Conservation (phyloP, 2,888 invertebrate species). For the Noctua janthina region DNA sequence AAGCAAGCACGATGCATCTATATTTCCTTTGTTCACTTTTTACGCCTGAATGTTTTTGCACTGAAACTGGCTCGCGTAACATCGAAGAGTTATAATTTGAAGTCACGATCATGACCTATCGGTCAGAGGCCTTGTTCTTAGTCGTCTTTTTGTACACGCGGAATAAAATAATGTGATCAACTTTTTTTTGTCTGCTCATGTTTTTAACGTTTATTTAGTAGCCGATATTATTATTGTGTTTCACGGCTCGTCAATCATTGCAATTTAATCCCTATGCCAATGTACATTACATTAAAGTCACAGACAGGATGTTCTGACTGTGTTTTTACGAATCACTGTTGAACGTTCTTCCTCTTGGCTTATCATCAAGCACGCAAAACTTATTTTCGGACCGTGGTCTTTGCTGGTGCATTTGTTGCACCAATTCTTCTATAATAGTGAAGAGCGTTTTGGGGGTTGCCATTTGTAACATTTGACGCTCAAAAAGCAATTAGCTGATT, state of each 20-base stretch:
- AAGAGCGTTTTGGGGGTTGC: not conserved
- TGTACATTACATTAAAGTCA: not conserved
- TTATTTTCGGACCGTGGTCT: not conserved
- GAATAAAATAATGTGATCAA: not conserved
- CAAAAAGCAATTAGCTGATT: not conserved
- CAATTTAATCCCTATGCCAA: slow-evolving; percentile 16
- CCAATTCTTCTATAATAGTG: not conserved
- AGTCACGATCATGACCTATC: slow-evolving; percentile 60
- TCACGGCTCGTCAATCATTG: not conserved
- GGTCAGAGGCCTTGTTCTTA: slow-evolving; percentile 25
- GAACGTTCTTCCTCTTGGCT: not conserved
- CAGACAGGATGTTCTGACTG: not conserved
- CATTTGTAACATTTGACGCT: not conserved
- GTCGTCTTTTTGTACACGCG: not conserved
- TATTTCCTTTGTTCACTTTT: slow-evolving; percentile 43
- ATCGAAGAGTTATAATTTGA: slow-evolving; percentile 17
- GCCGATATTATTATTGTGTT: not conserved
- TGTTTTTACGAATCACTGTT: not conserved
- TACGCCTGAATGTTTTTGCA: slow-evolving; percentile 29
- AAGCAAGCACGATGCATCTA: slow-evolving; percentile 25
- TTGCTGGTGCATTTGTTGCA: not conserved
- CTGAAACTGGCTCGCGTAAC: slow-evolving; percentile 19
- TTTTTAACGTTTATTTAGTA: slow-evolving; percentile 17
- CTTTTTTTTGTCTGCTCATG: slow-evolving; percentile 37
- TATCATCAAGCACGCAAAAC: not conserved